These are phyloP conservation scores for Drosophila planitibia DNA, from an alignment of 2,888 invertebrate species.

Conservation along the genomic window DNA sequence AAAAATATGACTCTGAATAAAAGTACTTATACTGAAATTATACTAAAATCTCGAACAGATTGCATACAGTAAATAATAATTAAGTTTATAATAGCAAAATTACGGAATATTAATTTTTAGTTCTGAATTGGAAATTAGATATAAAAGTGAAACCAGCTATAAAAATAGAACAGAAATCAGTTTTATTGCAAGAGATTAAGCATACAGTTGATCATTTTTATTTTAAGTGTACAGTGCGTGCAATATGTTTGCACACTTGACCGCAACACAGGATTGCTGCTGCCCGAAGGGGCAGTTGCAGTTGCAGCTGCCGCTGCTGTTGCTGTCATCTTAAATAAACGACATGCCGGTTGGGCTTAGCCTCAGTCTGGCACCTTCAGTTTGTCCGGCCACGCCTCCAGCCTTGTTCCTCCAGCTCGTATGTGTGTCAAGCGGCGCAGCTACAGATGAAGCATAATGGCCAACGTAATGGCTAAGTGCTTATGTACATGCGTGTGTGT, in stretches of 20 bases:
- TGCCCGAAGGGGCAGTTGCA: slow-evolving; percentile 17
- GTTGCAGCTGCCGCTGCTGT: slow-evolving; percentile 34
- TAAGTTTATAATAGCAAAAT: not conserved
- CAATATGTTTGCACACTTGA: slow-evolving; percentile 71
- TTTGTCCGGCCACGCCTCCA: slow-evolving; percentile 4
- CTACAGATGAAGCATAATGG: slow-evolving; percentile 76
- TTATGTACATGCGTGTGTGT: slow-evolving; percentile 16
- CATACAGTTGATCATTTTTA: not conserved
- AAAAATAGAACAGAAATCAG: not conserved
- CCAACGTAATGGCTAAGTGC: slow-evolving; percentile 53
- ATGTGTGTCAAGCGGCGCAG: slow-evolving; percentile 65
- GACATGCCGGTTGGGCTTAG: slow-evolving; percentile 65
- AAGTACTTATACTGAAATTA: not conserved
- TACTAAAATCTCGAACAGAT: not conserved
- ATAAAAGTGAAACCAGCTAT: not conserved
- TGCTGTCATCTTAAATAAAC: slow-evolving; percentile 79
- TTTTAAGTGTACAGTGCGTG: slow-evolving; percentile 39
- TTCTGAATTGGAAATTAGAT: not conserved
- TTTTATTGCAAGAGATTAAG: not conserved
- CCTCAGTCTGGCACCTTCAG: slow-evolving; percentile 32
- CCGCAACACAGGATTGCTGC: slow-evolving; percentile 56
- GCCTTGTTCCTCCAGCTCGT: not conserved
- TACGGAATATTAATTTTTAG: not conserved
- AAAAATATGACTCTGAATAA: not conserved
- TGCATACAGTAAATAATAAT: not conserved